Conservation (phyloP, 2,888 invertebrate genomes). For the Morpho helenor region DNA sequence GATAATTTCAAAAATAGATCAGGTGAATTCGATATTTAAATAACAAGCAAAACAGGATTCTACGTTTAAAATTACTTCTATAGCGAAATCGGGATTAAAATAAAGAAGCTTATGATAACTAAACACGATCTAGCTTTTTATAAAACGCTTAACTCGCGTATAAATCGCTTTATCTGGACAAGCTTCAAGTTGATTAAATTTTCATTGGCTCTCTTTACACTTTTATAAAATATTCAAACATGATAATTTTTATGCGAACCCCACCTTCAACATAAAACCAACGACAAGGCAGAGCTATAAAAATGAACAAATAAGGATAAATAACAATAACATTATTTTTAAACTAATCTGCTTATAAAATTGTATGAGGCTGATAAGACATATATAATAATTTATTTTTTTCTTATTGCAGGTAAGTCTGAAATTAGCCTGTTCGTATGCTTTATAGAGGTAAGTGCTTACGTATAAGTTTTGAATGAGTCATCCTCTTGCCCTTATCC, state of each 20-base stretch:
- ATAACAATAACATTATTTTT: conserved; percentile 31
- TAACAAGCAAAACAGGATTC: too few species aligned
- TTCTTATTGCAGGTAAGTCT: conserved; percentile 7
- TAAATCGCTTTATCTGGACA: neutral
- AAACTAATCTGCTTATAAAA: conserved; percentile 30
- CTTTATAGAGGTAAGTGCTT: neutral
- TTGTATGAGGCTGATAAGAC: conserved; percentile 19
- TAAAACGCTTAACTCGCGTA: too few species aligned
- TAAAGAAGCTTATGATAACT: too few species aligned
- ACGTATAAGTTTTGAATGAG: neutral
- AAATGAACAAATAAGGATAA: conserved; percentile 29
- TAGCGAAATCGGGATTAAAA: too few species aligned
- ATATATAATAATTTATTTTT: neutral
- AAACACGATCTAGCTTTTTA: too few species aligned
- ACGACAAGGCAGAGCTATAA: conserved; percentile 14
- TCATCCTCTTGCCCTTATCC: too few species aligned
- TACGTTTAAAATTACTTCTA: too few species aligned
- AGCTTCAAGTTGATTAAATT: conserved; percentile 2
- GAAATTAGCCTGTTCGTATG: too few species aligned
- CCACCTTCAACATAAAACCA: conserved; percentile 19
- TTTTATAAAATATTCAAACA: conserved; percentile 3
- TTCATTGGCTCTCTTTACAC: conserved; percentile 4
- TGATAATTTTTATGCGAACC: conserved; percentile 24
- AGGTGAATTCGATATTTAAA: too few species aligned
- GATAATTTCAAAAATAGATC: too few species aligned